Evolutionary conservation across 2,888 invertebrate species (phyloP), one percentile per base, ranked within the genome.

Genomic region (Dichetophora obliterata): DNA sequence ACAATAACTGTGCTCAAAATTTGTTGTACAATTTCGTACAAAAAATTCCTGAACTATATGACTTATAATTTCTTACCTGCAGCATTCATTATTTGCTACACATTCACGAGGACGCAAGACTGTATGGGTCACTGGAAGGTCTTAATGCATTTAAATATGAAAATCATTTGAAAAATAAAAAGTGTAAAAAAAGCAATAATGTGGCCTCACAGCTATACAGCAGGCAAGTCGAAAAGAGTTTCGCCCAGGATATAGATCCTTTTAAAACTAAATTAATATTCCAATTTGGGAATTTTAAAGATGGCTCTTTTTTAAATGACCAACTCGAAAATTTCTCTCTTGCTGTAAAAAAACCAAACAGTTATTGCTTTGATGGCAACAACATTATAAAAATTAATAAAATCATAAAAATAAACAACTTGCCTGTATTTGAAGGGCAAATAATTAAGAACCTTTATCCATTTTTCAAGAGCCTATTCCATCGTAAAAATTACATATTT

Each of bases 11-110:
- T 75, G 75, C 74, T 27, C 43, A 73, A 59, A 63, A 70, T 70
- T 48, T 77, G 19, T 50, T 74, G 3, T 16, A 52, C 16, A 59
- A 27, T 43, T 77, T 74, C 69, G 77, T 77, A n/a, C 65, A 27
- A 50, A 71, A 66, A 19, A 66, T 59, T 1, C 43, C 54, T 14
- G 16, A n/a, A 14, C 22, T 76, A 34, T 76, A 76, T 63, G 59
- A 72, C 54, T 16, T 71, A 70, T 31, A 24, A 22, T 77, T 76
- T 70, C 37, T 78, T 14, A 76, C 76, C 14, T 74, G 57, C 71
- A 78, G 77, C 61, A 75, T 75, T 43, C 70, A 78, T 22, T 77
- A 57, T 31, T 52, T 78, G 22, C 59, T 75, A 16, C 78, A 78
- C 61, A 43, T 76, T 34, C 65, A 76, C 61, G 61, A 72, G 27